Evolutionary conservation across 2,797 vertebrate genomes (phyloP).

Genomic region (Propithecus deckenii): DNA sequence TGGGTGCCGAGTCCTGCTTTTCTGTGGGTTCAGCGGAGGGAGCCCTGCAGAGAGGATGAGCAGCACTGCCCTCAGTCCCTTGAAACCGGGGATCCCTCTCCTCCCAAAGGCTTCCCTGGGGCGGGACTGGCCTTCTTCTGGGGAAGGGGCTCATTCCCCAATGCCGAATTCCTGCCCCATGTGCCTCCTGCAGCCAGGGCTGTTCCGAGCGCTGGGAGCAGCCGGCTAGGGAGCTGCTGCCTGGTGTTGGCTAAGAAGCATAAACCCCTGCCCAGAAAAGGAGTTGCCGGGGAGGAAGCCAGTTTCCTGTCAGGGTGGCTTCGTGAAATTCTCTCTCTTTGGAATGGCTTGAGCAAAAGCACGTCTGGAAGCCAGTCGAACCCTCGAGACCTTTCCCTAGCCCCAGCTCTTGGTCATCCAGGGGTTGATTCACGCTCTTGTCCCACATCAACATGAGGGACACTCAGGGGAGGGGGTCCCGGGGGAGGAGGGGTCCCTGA

Average conservation of each 20-base stretch:
- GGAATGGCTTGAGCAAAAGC: not conserved
- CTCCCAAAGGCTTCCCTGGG: not conserved
- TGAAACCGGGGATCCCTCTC: not conserved
- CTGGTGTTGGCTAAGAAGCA: not conserved
- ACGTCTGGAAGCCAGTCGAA: not conserved
- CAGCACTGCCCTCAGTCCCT: not conserved
- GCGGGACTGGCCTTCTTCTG: not conserved
- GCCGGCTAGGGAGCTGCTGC: not conserved
- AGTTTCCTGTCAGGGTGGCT: not conserved
- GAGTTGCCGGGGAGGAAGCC: not conserved
- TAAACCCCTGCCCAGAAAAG: not conserved
- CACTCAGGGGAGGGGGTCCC: too few relatives aligned
- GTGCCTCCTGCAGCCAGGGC: not conserved
- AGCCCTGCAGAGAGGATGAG: not conserved
- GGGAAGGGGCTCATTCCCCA: not conserved
- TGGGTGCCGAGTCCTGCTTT: not conserved
- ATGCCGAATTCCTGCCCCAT: too few relatives aligned
- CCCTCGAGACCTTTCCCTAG: not conserved
- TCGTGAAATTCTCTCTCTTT: not conserved
- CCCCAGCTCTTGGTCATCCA: not conserved
- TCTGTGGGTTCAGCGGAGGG: not conserved
- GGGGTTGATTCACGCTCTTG: not conserved
- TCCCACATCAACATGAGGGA: not conserved
- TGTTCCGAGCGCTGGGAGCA: not conserved
- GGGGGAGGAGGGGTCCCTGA: not conserved